Conservation (phyloP, 2,113 vertebrate genomes). For the Myxocyprinus asiaticus region DNA sequence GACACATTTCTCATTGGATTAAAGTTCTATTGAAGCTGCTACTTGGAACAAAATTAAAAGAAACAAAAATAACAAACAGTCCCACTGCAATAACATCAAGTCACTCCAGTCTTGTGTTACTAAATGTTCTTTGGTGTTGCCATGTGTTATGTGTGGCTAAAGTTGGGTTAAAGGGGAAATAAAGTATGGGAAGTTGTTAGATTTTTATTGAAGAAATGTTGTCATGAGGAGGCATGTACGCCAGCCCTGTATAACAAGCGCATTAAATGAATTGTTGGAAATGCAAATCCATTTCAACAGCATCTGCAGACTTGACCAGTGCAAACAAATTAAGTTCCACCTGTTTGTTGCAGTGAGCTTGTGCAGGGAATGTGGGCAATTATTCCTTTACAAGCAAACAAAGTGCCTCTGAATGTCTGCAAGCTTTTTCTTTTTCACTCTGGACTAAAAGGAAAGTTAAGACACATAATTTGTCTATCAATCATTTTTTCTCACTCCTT, state of each 20-base stretch:
- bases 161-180: neutral
- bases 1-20: conserved; percentile 12
- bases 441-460: neutral
- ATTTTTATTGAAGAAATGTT: conserved; percentile 5
- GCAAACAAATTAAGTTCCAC: conserved; percentile 40
- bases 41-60: conserved; percentile 9
- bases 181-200: neutral
- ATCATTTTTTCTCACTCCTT: neutral
- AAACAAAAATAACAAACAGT: neutral
- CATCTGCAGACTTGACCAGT: conserved; percentile 8
- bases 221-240: conserved; percentile 38
- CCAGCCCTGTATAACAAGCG: no score
- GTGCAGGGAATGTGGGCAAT: conserved; percentile 5
- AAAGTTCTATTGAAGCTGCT: conserved; percentile 6
- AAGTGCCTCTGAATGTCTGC: neutral
- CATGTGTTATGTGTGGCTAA: neutral
- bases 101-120: neutral
- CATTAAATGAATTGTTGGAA: conserved; percentile 61
- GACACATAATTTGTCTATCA: neutral
- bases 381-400: conserved; percentile 4
- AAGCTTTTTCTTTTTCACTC: neutral
- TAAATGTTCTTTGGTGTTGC: conserved; percentile 9
- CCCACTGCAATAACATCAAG: neutral
- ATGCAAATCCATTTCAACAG: conserved; percentile 51
- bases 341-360: conserved; percentile 4